These are phyloP conservation scores for Mastomys natalensis DNA, from an alignment of 2,113 vertebrate species.

Conservation along the genomic window DNA sequence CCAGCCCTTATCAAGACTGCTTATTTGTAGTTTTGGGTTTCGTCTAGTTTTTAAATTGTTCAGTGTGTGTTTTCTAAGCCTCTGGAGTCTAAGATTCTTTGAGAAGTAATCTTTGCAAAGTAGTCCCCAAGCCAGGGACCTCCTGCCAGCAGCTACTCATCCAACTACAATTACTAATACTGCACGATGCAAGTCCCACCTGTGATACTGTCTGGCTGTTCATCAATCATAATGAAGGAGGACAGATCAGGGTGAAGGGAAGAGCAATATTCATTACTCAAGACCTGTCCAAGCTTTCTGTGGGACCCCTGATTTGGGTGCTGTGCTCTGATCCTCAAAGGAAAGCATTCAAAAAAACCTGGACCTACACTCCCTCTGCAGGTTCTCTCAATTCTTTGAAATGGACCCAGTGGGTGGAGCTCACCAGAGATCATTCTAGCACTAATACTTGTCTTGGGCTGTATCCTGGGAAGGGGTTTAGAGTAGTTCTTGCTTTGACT, in stretches of 20 bases:
- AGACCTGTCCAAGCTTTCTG: slow-evolving; percentile 31
- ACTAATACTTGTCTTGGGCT: background rate
- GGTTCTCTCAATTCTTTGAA: background rate
- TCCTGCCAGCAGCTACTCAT: background rate
- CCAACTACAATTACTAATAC: background rate
- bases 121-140: too few species aligned
- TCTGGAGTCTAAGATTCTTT: background rate
- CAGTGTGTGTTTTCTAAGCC: background rate
- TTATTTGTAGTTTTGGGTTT: background rate
- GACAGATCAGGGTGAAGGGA: background rate
- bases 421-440: background rate
- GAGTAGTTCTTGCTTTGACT: background rate
- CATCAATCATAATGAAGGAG: slow-evolving; percentile 13
- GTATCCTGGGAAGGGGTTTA: background rate
- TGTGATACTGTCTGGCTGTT: slow-evolving; percentile 27
- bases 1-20: too few species aligned
- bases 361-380: background rate
- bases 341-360: slow-evolving; percentile 66
- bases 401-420: background rate
- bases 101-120: background rate
- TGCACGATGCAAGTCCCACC: slow-evolving; percentile 50
- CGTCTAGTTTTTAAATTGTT: background rate
- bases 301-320: slow-evolving; percentile 50
- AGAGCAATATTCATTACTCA: background rate
- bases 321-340: slow-evolving; percentile 75